Evolutionary conservation across 1,140 invertebrate genomes (phyloP).

Genomic region (Formica selysi): DNA sequence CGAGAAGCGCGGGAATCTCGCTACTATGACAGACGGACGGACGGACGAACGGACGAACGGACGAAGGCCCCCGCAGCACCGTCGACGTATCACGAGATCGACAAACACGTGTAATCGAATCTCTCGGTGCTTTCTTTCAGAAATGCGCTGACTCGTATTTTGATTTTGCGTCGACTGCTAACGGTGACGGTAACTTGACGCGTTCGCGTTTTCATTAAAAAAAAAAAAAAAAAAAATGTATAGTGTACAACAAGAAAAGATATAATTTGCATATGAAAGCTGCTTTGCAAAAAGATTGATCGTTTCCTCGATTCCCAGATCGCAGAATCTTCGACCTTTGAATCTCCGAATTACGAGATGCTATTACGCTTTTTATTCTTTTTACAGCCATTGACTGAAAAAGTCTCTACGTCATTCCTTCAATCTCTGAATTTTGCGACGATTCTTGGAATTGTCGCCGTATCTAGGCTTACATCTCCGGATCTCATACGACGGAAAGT

Average conservation of each 20-base stretch:
- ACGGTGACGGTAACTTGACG: no score
- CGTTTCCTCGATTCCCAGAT: background rate
- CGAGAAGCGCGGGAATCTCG: conserved; percentile 70
- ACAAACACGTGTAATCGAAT: conserved; percentile 15
- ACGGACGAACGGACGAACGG: no score
- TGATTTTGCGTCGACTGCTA: no score
- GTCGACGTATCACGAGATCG: conserved; percentile 18
- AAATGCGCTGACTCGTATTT: conserved; percentile 6
- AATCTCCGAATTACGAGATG: background rate
- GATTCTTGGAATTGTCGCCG: background rate
- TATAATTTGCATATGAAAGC: no score
- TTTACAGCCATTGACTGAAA: no score
- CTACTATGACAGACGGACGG: conserved; percentile 12
- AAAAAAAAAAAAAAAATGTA: no score
- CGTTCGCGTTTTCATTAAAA: no score
- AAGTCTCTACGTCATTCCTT: background rate
- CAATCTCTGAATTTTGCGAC: background rate
- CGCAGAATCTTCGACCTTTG: background rate
- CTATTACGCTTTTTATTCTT: background rate
- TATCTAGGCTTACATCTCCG: background rate
- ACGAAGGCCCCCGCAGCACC: no score
- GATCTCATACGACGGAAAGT: background rate
- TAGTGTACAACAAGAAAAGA: no score
- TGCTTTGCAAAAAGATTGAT: no score
- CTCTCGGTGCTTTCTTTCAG: background rate